These are phyloP conservation scores for Chionodraco myersi DNA, from an alignment of 2,113 vertebrate species.

Conservation along the genomic window DNA sequence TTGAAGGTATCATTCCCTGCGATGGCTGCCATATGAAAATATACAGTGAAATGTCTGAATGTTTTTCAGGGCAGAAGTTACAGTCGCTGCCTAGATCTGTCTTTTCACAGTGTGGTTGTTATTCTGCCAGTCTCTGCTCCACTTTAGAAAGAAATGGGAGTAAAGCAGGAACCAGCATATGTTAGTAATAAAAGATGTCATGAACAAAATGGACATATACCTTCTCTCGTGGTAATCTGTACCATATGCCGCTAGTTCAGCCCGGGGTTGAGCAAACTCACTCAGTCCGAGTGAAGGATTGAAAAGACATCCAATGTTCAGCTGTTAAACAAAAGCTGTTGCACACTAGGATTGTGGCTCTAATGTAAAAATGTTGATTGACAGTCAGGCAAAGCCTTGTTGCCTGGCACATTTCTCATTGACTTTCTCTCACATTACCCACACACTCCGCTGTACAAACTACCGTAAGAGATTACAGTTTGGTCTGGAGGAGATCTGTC, in stretches of 20 bases:
- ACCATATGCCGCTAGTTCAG: conserved; percentile 72
- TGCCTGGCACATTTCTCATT: conserved; percentile 12
- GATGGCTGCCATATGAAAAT: conserved; percentile 21
- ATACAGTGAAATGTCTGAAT: conserved; percentile 13
- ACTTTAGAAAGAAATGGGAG: conserved; percentile 54
- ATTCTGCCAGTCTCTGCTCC: conserved; percentile 41
- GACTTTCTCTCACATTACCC: conserved; percentile 20
- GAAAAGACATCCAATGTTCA: conserved; percentile 8
- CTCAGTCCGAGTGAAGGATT: conserved; percentile 17
- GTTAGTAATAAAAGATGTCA: conserved; percentile 77
- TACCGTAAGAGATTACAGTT: conserved; percentile 30
- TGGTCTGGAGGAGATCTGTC: conserved; percentile 54
- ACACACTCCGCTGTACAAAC: background rate
- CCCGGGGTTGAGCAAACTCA: conserved; percentile 60
- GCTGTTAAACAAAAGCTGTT: conserved; percentile 19
- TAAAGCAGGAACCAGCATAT: conserved; percentile 66
- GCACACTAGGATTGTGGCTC: background rate
- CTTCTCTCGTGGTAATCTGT: conserved; percentile 76
- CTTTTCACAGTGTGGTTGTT: conserved; percentile 47
- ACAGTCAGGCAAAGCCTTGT: conserved; percentile 7
- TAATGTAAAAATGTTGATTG: conserved; percentile 10
- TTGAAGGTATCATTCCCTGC: background rate
- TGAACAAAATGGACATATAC: conserved; percentile 61
- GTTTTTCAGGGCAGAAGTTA: conserved; percentile 18
- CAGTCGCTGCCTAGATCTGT: conserved; percentile 34